Base-by-base conservation (phyloP, 2,888 invertebrate genomes). In the Synergus itoensis region DNA sequence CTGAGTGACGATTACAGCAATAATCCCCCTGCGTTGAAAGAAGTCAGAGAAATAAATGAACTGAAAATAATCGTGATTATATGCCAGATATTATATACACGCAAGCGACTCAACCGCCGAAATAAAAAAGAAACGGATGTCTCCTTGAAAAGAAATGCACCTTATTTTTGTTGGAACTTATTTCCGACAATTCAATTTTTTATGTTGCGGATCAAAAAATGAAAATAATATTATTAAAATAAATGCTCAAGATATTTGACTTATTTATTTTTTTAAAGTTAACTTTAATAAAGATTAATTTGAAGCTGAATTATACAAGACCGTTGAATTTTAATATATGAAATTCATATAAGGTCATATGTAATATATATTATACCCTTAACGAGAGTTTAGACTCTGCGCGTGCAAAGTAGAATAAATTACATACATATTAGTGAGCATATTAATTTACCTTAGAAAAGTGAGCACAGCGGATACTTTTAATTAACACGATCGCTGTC, bases 1-100 rank as follows among this genome's bases (percentile, higher is more conserved):
- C 73, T 73, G 73, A 73, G 73, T 73, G 73, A 73, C 73, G 73
- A 73, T 73, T 73, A 73, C 73, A 73, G 73, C 73, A 73, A 57
- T 73, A 73, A 73, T 73, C 73, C 53, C n/a, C 12, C 53, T 73
- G 53, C 73, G 53, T 57, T 73, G 53, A 73, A 57, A 73, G 73
- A 73, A 73, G 40, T 36, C 36, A 48, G 12, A 53, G 53, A 53
- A 73, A 73, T 73, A 73, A 73, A 73, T 73, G 73, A 53, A 73
- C 73, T 73, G 53, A 73, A 57, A 73, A 73, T 57, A 73, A 73
- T 57, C 73, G 48, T 53, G 73, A 73, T 40, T 73, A 73, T 73
- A 40, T 53, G 36, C 12, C 53, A 73, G 53, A 53, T 73, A 73
- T 73, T 73, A 73, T 28, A 53, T n/a, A 36, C 69, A 69, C 45